Evolutionary conservation across 2,797 vertebrate species (phyloP).

Genomic region (Calcarius lapponicus): DNA sequence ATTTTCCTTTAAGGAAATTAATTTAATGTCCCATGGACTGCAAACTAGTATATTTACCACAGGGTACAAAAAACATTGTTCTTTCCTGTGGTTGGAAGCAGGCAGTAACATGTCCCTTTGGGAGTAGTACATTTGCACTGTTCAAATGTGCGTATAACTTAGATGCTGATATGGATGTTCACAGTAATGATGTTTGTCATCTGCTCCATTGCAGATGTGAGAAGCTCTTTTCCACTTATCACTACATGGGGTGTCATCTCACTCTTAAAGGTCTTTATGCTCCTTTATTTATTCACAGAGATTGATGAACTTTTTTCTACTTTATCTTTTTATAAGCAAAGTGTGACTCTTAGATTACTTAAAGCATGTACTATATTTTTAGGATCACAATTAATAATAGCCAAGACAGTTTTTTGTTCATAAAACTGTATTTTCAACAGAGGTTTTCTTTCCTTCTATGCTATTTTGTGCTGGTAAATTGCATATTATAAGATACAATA

Average conservation of each 20-base stretch:
- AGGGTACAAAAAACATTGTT: accelerated
- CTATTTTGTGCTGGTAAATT: background rate
- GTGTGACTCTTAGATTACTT: background rate
- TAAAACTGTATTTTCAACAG: background rate
- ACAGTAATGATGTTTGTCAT: constrained; percentile 32
- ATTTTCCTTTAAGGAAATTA: background rate
- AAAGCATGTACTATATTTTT: background rate
- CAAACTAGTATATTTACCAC: background rate
- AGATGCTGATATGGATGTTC: background rate
- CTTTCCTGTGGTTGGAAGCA: background rate
- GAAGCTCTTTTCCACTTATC: background rate
- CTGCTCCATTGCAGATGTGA: background rate
- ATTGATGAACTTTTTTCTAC: background rate
- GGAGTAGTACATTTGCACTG: background rate
- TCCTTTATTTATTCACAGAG: background rate
- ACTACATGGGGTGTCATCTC: background rate
- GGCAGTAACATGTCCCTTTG: background rate
- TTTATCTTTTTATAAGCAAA: background rate
- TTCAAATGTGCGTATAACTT: background rate
- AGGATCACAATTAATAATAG: background rate
- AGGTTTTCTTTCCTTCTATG: background rate
- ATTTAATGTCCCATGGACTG: background rate
- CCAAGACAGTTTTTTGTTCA: background rate
- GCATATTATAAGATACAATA: background rate
- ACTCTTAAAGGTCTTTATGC: background rate